A percentile compares a stretch with the other conserved stretches of the same genome.
These are phyloP conservation scores for Brachycybe producta DNA, from an alignment of 2,888 invertebrate genomes.

Conservation along the genomic window DNA sequence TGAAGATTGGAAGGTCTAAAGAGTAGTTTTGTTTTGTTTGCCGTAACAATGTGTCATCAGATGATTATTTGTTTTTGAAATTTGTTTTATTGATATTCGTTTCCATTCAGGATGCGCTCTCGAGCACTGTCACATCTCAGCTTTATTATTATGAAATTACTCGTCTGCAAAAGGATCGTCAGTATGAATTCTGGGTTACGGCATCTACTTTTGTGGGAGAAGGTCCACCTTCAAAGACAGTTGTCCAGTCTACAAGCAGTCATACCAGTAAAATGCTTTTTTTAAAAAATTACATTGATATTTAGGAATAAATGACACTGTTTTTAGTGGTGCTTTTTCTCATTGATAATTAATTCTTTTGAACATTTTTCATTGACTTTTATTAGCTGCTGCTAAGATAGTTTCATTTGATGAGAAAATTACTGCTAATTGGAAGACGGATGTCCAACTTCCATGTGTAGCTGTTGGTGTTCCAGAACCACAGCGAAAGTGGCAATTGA, in stretches of 20 bases:
- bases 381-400: constrained; percentile 8
- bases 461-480: constrained; percentile 86
- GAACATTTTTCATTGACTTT: too few species aligned
- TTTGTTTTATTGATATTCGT: too few species aligned
- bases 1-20: neutral
- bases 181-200: constrained; percentile 89
- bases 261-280: constrained; percentile 18
- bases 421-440: constrained; percentile 51
- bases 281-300: too few species aligned
- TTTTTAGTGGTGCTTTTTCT: too few species aligned
- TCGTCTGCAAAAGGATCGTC: constrained; percentile 61
- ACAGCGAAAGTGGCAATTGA: constrained; percentile 57
- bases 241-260: constrained; percentile 39
- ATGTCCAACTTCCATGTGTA: constrained; percentile 77
- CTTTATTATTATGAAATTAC: constrained; percentile 55
- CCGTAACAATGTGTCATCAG: neutral
- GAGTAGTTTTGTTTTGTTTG: neutral
- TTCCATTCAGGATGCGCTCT: constrained; percentile 16
- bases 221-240: constrained; percentile 77
- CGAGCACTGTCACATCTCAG: constrained; percentile 21
- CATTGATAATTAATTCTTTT: too few species aligned
- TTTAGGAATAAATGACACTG: too few species aligned
- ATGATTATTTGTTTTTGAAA: too few species aligned
- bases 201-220: constrained; percentile 89
- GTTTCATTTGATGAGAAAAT: constrained; percentile 87